A percentile compares a stretch with the other conserved stretches of the same genome.
phyloP scores from a whole-genome alignment of 2,797 vertebrate genomes.

The Falco concolor region DNA sequence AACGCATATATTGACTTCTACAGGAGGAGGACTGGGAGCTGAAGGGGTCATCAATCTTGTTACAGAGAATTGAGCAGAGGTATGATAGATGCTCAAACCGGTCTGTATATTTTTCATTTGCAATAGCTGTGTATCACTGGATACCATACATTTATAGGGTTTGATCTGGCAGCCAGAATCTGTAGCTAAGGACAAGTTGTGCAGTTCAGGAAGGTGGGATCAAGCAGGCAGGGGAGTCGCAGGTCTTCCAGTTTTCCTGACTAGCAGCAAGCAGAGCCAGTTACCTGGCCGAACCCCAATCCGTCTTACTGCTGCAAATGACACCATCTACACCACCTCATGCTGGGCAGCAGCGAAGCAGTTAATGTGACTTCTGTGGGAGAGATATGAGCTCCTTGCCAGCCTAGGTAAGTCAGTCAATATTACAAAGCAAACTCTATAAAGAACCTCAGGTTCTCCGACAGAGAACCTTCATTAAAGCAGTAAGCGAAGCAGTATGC shows the following conservation, averaged over 20 bases:
- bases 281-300: not conserved
- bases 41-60: slow-evolving; percentile 30
- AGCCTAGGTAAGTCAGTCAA: not conserved
- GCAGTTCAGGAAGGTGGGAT: not conserved
- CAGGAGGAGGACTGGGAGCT: not conserved
- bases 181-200: not conserved
- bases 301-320: not conserved
- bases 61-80: not conserved
- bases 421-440: slow-evolving; percentile 34
- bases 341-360: not conserved
- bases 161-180: not conserved
- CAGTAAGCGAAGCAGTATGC: not conserved
- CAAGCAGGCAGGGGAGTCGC: not conserved
- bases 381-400: not conserved
- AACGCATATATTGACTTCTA: not conserved
- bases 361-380: not conserved
- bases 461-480: slow-evolving; percentile 29
- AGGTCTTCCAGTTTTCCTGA: not conserved
- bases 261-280: not conserved
- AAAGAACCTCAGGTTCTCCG: not conserved
- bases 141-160: not conserved
- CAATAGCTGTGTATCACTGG: not conserved
- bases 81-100: not conserved
- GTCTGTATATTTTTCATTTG: not conserved
- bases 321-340: not conserved